phyloP scores from a whole-genome alignment of 1,140 invertebrate species.

The Drosophila biarmipes region DNA sequence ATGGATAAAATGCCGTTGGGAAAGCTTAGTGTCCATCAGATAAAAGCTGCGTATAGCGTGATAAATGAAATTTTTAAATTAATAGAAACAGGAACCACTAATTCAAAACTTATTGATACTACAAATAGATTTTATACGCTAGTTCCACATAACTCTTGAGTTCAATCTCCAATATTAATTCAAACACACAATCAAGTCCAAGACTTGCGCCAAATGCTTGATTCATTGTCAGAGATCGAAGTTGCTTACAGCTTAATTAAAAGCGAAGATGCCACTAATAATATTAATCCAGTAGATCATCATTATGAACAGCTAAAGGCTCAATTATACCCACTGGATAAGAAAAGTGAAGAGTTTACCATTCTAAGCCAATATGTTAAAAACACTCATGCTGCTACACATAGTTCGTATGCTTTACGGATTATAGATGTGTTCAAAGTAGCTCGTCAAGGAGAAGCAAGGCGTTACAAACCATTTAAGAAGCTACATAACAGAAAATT shows the following conservation, averaged over 20 bases:
- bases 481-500: conserved; percentile 94
- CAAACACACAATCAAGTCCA: conserved; percentile 91
- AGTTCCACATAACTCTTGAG: conserved; percentile 97
- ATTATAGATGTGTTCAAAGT: conserved; percentile 91
- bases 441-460: conserved; percentile 91
- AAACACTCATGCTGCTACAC: conserved; percentile 95
- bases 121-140: conserved; percentile 97
- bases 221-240: conserved; percentile 96
- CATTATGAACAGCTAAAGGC: conserved; percentile 97
- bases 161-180: conserved; percentile 92
- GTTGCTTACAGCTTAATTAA: conserved; percentile 96
- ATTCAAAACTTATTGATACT: conserved; percentile 90
- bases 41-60: conserved; percentile 93
- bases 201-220: conserved; percentile 96
- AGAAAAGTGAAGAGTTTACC: conserved; percentile 89
- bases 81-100: conserved; percentile 85
- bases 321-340: conserved; percentile 91
- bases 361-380: conserved; percentile 91
- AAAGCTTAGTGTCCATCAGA: conserved; percentile 96
- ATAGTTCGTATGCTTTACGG: conserved; percentile 90
- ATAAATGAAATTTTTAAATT: conserved; percentile 91
- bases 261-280: conserved; percentile 84
- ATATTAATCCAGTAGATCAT: conserved; percentile 90
- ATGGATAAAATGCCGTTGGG: conserved; percentile 98
- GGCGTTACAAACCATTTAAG: conserved; percentile 92